Base-by-base conservation (phyloP, 2,797 vertebrate genomes). In the Bufotes viridis region DNA sequence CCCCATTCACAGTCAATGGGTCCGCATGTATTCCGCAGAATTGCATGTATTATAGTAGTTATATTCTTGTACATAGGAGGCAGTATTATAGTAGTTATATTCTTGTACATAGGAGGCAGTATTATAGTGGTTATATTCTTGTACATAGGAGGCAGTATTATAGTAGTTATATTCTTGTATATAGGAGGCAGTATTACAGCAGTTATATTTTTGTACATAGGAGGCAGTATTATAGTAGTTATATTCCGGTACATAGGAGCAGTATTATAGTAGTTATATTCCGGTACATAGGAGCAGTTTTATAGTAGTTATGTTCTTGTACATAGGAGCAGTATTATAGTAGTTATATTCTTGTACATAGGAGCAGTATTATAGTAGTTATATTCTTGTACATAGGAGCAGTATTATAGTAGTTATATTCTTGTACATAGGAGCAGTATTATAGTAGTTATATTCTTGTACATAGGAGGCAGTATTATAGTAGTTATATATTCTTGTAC, bases 381-480 rank as follows among this genome's bases (percentile, higher is more conserved):
- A 65, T 65, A 65, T 65, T 65, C 22, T 65, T 65, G 63, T 65
- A 65, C 22, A 65, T 65, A 65, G 63, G 63, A 12, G 60, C 1
- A 63, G 60, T 63, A 63, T 63, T 63, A 63, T 63, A 63, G 60
- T 20, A 63, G 60, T 63, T 63, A 63, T 63, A 63, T 63, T 61
- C 60, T 63, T 63, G 60, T 63, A 63, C 60, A 63, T 63, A 63
- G 60, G 20, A 22, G 63, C 8, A 65, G 63, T 70, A 70, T 70
- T 29, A 70, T 70, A 70, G 67, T 70, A 70, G 26, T 70, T 70
- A 70, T 72, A 72, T 72, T 72, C 69, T 72, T 72, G 69, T 72
- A 72, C n/a, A 72, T 72, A 72, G 69, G 69, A 42, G 2, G 69
- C 69, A 42, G 69, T 72, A 72, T 72, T 72, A 72, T 42, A 72